Percentiles rank a stretch among this genome's conserved stretches.
phyloP scores from a whole-genome alignment of 2,888 invertebrate genomes.

The Meta bourneti region DNA sequence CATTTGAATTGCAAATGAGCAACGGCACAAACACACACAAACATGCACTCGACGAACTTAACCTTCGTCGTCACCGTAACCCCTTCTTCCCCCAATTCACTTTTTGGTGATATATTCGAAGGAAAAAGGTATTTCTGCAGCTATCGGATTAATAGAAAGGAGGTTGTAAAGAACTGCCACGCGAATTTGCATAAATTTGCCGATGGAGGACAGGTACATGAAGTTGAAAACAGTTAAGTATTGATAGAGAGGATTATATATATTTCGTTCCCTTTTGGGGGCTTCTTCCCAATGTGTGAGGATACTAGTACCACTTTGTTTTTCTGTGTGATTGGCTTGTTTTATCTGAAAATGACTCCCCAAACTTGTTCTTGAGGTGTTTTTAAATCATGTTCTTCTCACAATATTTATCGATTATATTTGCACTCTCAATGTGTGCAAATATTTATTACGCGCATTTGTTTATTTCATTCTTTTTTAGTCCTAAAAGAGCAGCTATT shows the following conservation, averaged over 20 bases:
- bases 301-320: too few species aligned
- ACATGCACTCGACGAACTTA: constrained; percentile 71
- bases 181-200: constrained; percentile 50
- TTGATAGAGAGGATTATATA: neutral
- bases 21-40: constrained; percentile 67
- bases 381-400: too few species aligned
- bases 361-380: too few species aligned
- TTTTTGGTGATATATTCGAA: constrained; percentile 40
- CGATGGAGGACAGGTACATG: neutral
- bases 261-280: neutral
- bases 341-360: too few species aligned
- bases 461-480: too few species aligned
- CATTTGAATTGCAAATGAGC: constrained; percentile 75
- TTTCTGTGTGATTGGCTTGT: too few species aligned
- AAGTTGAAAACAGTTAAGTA: neutral
- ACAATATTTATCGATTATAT: too few species aligned
- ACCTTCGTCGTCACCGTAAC: constrained; percentile 49
- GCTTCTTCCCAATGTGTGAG: too few species aligned
- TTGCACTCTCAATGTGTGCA: too few species aligned
- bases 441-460: too few species aligned
- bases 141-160: constrained; percentile 34
- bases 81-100: constrained; percentile 56
- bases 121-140: constrained; percentile 13
- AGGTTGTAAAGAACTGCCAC: neutral
- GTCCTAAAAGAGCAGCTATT: too few species aligned